phyloP scores from a whole-genome alignment of 2,888 invertebrate species.

The Perizoma flavofasciatum region DNA sequence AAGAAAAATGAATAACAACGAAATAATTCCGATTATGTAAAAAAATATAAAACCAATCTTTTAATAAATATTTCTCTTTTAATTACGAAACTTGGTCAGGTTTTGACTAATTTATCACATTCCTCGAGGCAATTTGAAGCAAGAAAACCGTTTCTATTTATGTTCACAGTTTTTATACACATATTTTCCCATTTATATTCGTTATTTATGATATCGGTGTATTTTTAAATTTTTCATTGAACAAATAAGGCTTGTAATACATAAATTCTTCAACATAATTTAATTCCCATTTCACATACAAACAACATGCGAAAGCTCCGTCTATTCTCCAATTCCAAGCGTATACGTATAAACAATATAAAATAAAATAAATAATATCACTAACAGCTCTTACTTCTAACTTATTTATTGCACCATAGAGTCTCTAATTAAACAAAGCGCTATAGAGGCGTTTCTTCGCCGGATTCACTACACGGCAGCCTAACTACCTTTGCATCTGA shows the following conservation, averaged over 20 bases:
- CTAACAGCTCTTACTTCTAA: constrained; percentile 37
- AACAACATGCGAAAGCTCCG: constrained; percentile 48
- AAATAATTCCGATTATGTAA: too few species aligned
- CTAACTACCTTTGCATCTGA: constrained; percentile 74
- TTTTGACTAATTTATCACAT: constrained; percentile 16
- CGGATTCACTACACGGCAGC: constrained; percentile 67
- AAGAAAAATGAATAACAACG: too few species aligned
- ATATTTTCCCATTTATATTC: too few species aligned
- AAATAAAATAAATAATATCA: constrained; percentile 51
- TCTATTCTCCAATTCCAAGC: constrained; percentile 53
- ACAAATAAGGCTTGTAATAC: too few species aligned
- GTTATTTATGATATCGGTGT: too few species aligned
- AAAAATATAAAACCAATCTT: neutral
- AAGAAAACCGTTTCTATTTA: too few species aligned
- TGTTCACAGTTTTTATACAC: too few species aligned
- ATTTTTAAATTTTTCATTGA: too few species aligned
- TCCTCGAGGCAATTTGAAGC: constrained; percentile 6
- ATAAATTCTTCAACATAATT: too few species aligned
- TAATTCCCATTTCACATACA: constrained; percentile 6
- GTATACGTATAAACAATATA: constrained; percentile 50
- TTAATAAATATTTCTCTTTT: constrained; percentile 11
- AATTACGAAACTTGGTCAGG: constrained; percentile 18
- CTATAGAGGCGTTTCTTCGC: constrained; percentile 78
- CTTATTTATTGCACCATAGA: constrained; percentile 72
- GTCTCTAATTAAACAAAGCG: constrained; percentile 59